A percentile compares a stretch with the other conserved stretches of the same genome.
phyloP scores from a whole-genome alignment of 1,140 invertebrate species.

The Neodiprion pinetum region DNA sequence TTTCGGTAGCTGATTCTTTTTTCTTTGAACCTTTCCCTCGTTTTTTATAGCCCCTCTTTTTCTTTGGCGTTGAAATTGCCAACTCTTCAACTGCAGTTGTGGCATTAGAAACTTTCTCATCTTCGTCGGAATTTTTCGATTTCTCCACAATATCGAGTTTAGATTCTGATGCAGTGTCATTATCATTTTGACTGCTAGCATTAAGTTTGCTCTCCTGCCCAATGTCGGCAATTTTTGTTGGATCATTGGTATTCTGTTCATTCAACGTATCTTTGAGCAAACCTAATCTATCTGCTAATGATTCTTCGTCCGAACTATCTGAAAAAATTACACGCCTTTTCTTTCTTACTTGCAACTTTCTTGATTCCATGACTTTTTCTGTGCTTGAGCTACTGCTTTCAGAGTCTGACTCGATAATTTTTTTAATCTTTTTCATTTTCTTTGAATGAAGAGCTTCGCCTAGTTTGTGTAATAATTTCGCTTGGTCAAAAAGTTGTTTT shows the following conservation, averaged over 20 bases:
- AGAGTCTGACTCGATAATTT: slow-evolving; percentile 44
- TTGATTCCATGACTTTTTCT: slow-evolving; percentile 31
- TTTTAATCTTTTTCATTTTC: slow-evolving; percentile 45
- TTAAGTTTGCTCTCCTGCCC: slow-evolving; percentile 13
- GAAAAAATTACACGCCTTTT: slow-evolving; percentile 47
- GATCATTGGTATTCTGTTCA: slow-evolving; percentile 15
- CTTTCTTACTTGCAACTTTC: slow-evolving; percentile 32
- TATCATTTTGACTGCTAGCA: neutral
- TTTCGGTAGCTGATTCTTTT: slow-evolving; percentile 53
- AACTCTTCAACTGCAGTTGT: slow-evolving; percentile 17
- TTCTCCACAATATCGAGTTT: neutral
- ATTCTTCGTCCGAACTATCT: slow-evolving; percentile 52
- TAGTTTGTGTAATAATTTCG: slow-evolving; percentile 39
- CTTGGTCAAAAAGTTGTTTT: slow-evolving; percentile 42
- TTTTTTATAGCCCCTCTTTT: slow-evolving; percentile 15
- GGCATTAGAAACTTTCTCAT: neutral
- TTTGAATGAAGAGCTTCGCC: slow-evolving; percentile 37
- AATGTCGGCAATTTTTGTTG: slow-evolving; percentile 9
- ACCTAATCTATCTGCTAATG: slow-evolving; percentile 34
- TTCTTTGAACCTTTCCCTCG: slow-evolving; percentile 40
- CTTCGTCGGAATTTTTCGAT: slow-evolving; percentile 4
- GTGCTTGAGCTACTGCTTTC: slow-evolving; percentile 38
- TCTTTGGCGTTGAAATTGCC: neutral
- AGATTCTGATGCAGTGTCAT: neutral
- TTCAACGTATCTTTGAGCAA: slow-evolving; percentile 10